Percentiles rank a stretch among this genome's conserved stretches.
phyloP scores from a whole-genome alignment of 2,113 vertebrate species.

The Grammomys surdaster region DNA sequence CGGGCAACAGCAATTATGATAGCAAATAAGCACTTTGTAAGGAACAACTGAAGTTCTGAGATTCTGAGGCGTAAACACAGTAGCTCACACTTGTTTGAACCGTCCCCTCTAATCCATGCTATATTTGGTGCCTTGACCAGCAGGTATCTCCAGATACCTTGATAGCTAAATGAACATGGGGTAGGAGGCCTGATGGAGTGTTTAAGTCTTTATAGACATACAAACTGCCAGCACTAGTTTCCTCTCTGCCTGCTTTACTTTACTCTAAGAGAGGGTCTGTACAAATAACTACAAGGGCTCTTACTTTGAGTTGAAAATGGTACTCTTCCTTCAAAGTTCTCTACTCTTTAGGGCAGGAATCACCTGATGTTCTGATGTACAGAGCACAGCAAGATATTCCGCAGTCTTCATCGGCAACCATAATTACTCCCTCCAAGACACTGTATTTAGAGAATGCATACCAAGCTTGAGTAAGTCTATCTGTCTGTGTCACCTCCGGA shows the following conservation, averaged over 20 bases:
- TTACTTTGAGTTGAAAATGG: background rate
- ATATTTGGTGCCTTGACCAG: rapidly evolving
- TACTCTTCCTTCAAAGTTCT: background rate
- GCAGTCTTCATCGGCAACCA: background rate
- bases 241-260: background rate
- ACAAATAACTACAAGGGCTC: background rate
- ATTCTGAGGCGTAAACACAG: background rate
- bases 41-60: background rate
- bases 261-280: background rate
- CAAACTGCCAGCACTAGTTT: background rate
- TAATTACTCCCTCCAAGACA: background rate
- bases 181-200: too few species aligned
- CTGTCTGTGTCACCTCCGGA: background rate
- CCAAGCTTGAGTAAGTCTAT: background rate
- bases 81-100: background rate
- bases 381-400: background rate
- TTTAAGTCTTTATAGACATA: background rate
- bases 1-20: background rate
- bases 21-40: background rate
- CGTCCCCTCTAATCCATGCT: background rate
- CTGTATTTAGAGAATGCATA: background rate
- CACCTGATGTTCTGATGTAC: background rate
- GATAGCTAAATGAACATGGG: background rate
- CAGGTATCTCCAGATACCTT: background rate
- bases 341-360: background rate